Evolutionary conservation across 30 jellyfish, hydroid and myxozoan genomes (phyloP).

Genomic region (Aurelia aurita complex sp. Pacific): DNA sequence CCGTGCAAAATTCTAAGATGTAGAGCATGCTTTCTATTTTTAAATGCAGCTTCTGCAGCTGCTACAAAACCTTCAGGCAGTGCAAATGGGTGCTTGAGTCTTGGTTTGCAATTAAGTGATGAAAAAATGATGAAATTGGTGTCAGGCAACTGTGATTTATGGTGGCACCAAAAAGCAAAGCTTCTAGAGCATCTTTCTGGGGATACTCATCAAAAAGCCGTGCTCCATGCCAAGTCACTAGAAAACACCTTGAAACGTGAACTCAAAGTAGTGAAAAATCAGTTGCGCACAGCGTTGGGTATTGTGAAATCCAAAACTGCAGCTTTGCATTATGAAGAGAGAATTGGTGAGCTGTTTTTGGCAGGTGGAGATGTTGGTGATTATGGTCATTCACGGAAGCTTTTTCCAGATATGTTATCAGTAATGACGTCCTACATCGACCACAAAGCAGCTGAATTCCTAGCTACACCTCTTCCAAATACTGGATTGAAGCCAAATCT

Average conservation of each 20-base stretch:
- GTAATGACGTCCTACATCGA: not conserved
- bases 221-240: too few species aligned
- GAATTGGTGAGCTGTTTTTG: not conserved
- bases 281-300: not conserved
- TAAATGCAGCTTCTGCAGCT: not conserved
- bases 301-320: constrained; percentile 1
- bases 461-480: not conserved
- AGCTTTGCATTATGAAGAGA: not conserved
- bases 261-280: too few species aligned
- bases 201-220: not conserved
- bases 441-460: not conserved
- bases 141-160: not conserved
- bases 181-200: not conserved
- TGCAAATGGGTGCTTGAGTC: not conserved
- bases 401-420: constrained; percentile 3
- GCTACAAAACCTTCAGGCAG: not conserved
- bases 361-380: constrained; percentile 9
- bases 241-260: too few species aligned
- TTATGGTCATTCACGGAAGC: not conserved
- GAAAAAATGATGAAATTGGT: not conserved
- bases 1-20: not conserved
- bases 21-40: not conserved
- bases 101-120: not conserved
- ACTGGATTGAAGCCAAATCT: not conserved
- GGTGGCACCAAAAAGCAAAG: constrained; percentile 4